phyloP scores from a whole-genome alignment of 1,140 invertebrate genomes.

The Pseudomyrmex sp. region DNA sequence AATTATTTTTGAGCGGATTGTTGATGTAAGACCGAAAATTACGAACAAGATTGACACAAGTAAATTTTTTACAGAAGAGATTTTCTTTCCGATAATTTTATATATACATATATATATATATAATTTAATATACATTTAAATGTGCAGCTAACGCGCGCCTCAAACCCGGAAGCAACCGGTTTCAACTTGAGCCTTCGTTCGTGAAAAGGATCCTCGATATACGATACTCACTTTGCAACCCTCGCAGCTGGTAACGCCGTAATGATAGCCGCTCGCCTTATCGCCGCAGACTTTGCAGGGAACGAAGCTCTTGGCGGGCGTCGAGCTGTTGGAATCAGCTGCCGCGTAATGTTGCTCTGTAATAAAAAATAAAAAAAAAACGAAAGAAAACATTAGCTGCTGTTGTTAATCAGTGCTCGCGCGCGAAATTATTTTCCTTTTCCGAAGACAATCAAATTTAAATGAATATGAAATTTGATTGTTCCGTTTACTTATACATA shows the following conservation, averaged over 20 bases:
- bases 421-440: background rate
- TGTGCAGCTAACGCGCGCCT: background rate
- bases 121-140: background rate
- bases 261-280: conserved; percentile 99
- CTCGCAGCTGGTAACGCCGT: conserved; percentile 99
- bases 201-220: background rate
- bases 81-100: conserved; percentile 3
- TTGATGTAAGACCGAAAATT: background rate
- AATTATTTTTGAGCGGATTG: background rate
- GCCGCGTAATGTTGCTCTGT: conserved; percentile 92
- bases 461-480: background rate
- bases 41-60: background rate
- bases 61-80: background rate
- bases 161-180: background rate
- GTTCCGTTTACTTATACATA: too few relatives aligned
- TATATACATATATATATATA: too few relatives aligned
- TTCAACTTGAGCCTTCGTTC: background rate
- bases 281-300: conserved; percentile 99
- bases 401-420: background rate
- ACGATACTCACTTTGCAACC: conserved; percentile 97
- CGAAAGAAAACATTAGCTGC: conserved; percentile 39
- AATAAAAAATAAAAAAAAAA: conserved; percentile 85
- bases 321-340: conserved; percentile 91
- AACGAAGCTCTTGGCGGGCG: conserved; percentile 93
- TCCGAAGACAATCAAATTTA: background rate